Conservation (phyloP, 2,797 vertebrate genomes). For the Hozukius guyotensis region DNA sequence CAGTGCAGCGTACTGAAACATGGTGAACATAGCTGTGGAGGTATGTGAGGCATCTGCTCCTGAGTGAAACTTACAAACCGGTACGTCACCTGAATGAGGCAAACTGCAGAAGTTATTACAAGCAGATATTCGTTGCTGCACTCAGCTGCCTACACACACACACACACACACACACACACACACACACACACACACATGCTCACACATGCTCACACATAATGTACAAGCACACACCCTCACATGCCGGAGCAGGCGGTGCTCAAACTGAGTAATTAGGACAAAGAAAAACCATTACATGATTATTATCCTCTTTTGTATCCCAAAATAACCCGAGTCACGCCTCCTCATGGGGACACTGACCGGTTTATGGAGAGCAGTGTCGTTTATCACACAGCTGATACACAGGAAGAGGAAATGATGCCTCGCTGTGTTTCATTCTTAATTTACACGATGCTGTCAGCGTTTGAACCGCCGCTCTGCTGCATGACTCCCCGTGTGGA, state of each 20-base stretch:
- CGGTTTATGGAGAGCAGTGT: background rate
- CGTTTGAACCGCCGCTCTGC: constrained; percentile 20
- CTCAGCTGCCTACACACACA: background rate
- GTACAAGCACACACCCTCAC: background rate
- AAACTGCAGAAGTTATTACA: too few species aligned
- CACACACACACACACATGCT: background rate
- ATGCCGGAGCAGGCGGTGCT: constrained; percentile 9
- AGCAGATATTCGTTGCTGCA: too few species aligned
- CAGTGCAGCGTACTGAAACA: too few species aligned
- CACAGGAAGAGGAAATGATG: constrained; percentile 40
- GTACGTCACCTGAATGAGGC: too few species aligned
- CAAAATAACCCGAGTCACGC: constrained; percentile 13
- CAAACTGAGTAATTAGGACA: constrained; percentile 20
- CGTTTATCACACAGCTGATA: constrained; percentile 13
- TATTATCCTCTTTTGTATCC: constrained; percentile 13
- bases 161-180: background rate
- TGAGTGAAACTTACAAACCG: too few species aligned
- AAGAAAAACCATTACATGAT: background rate
- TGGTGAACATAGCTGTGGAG: too few species aligned
- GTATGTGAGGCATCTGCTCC: too few species aligned
- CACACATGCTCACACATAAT: background rate
- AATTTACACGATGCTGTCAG: constrained; percentile 14
- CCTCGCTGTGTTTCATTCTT: constrained; percentile 1
- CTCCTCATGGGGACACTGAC: background rate
- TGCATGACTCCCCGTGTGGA: constrained; percentile 5